phyloP scores from a whole-genome alignment of 2,797 vertebrate species.

The Pipistrellus pipistrellus region DNA sequence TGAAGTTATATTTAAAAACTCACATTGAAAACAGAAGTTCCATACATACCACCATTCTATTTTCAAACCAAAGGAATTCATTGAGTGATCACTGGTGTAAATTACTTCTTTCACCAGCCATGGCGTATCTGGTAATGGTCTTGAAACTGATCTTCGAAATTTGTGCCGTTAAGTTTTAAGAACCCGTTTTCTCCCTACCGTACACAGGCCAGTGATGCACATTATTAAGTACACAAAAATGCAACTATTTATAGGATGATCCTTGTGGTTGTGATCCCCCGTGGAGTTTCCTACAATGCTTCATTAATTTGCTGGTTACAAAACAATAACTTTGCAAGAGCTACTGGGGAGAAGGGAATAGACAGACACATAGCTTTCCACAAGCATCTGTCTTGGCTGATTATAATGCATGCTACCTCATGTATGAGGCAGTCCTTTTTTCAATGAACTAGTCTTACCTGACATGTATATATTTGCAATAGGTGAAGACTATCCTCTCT shows the following conservation, averaged over 20 bases:
- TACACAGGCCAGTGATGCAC: background rate
- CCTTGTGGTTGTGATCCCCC: conserved; percentile 58
- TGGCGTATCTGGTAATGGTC: background rate
- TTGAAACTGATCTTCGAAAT: conserved; percentile 29
- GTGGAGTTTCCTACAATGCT: conserved; percentile 65
- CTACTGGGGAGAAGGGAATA: conserved; percentile 24
- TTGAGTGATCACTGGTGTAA: background rate
- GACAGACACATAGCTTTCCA: conserved; percentile 27
- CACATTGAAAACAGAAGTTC: background rate
- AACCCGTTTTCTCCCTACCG: background rate
- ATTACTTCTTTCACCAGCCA: background rate
- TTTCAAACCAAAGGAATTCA: conserved; percentile 12
- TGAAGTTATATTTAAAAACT: conserved; percentile 38
- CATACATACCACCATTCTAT: background rate
- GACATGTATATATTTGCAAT: background rate
- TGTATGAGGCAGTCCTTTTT: background rate
- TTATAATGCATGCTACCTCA: background rate
- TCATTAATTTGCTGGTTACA: conserved; percentile 78
- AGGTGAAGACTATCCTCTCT: background rate
- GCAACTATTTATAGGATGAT: conserved; percentile 53
- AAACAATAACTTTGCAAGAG: conserved; percentile 68
- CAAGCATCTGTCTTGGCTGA: conserved; percentile 28
- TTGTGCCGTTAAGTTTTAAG: background rate
- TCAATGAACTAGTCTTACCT: background rate
- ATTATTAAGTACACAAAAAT: conserved; percentile 62